Percentiles rank a stretch among this genome's conserved stretches.
Conservation (phyloP, 2,797 vertebrate genomes). For the Xenopus petersii region DNA sequence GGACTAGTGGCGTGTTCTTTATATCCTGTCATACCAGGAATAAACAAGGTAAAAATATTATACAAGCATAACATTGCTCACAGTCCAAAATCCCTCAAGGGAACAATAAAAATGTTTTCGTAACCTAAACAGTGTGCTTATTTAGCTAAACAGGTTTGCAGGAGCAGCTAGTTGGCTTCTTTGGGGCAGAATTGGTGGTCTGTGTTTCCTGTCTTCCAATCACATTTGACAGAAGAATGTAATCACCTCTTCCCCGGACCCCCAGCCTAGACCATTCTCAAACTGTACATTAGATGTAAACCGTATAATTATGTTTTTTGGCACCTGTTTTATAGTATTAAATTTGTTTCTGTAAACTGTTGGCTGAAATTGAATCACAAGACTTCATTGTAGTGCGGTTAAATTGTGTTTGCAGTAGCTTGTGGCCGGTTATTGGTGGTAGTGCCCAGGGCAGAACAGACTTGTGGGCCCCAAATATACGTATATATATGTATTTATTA, state of each 20-base stretch:
- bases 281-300: neutral
- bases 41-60: constrained; percentile 24
- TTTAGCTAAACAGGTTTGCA: constrained; percentile 21
- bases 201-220: constrained; percentile 1
- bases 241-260: neutral
- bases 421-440: too few species aligned
- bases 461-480: too few species aligned
- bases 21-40: constrained; percentile 27
- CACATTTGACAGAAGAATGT: neutral
- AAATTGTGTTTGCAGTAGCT: too few species aligned
- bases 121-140: constrained; percentile 25
- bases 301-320: neutral
- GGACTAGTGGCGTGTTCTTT: constrained; percentile 20
- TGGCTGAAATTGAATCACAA: too few species aligned
- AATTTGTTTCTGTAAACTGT: too few species aligned
- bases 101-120: constrained; percentile 37
- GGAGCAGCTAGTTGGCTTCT: constrained; percentile 10
- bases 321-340: neutral
- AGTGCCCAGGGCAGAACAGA: too few species aligned
- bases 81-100: constrained; percentile 13
- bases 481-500: too few species aligned
- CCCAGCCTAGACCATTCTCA: neutral
- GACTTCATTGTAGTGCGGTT: too few species aligned
- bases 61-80: constrained; percentile 27
- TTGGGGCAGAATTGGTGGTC: constrained; percentile 1